Evolutionary conservation across 2,113 vertebrate species (phyloP).

Genomic region (Onychostoma macrolepis): DNA sequence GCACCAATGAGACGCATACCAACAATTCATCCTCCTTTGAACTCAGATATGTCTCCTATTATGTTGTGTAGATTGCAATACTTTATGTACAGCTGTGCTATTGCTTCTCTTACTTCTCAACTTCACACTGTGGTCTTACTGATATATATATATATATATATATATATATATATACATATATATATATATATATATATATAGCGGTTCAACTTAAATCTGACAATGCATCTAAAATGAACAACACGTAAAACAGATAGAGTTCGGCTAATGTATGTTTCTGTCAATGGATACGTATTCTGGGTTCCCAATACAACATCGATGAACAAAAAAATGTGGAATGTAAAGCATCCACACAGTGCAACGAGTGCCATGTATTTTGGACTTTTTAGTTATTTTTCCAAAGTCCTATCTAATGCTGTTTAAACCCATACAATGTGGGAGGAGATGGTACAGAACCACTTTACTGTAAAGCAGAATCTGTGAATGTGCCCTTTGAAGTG

Average conservation of each 20-base stretch:
- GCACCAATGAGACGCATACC: not conserved
- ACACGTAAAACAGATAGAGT: too few species aligned
- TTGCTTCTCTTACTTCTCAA: not conserved
- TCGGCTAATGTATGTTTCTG: too few species aligned
- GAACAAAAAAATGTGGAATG: not conserved
- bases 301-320: too few species aligned
- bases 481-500: conserved; percentile 34
- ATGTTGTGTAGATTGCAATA: not conserved
- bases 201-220: too few species aligned
- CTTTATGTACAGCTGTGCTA: not conserved
- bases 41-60: not conserved
- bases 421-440: not conserved
- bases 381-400: not conserved
- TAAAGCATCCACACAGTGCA: not conserved
- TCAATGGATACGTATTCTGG: too few species aligned
- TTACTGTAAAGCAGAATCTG: conserved; percentile 10
- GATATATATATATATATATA: too few species aligned
- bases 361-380: not conserved
- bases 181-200: too few species aligned
- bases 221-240: too few species aligned
- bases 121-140: not conserved
- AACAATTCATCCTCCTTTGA: not conserved
- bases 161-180: too few species aligned
- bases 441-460: conserved; percentile 15
- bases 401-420: not conserved